Evolutionary conservation across 35 echinoderm and acorn worm genomes (phyloP).

Genomic region (Apostichopus californicus): DNA sequence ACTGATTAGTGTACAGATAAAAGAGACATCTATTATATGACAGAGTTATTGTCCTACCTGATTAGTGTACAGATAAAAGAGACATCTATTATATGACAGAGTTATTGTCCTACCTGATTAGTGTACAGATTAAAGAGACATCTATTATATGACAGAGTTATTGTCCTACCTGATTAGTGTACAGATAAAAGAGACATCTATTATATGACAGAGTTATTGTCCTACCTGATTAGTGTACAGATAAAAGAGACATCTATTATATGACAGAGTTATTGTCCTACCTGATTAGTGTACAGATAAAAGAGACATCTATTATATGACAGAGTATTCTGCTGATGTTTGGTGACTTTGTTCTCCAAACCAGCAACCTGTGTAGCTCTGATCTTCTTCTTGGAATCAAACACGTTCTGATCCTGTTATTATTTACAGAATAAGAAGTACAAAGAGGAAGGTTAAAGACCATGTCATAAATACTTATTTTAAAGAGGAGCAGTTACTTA

Average conservation of each 20-base stretch:
- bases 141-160: constrained; percentile 66
- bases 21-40: constrained; percentile 83
- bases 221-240: constrained; percentile 96
- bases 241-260: constrained; percentile 80
- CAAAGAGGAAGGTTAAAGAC: neutral
- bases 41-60: constrained; percentile 63
- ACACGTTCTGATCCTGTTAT: constrained; percentile 96
- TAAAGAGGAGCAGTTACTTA: no score
- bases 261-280: constrained; percentile 53
- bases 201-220: constrained; percentile 62
- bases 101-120: constrained; percentile 70
- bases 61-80: constrained; percentile 92
- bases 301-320: constrained; percentile 81
- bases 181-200: constrained; percentile 77
- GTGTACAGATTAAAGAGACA: constrained; percentile 89
- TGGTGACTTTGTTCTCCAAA: constrained; percentile 81
- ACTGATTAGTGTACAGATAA: constrained; percentile 94
- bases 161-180: constrained; percentile 86
- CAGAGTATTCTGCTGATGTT: constrained; percentile 57
- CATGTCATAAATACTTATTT: no score
- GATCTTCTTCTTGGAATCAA: constrained; percentile 99
- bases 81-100: constrained; percentile 76
- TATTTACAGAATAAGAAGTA: neutral
- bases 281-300: constrained; percentile 92
- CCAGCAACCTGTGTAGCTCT: constrained; percentile 72